phyloP scores from a whole-genome alignment of 2,888 invertebrate genomes.

The Fissipunctia ypsillon region DNA sequence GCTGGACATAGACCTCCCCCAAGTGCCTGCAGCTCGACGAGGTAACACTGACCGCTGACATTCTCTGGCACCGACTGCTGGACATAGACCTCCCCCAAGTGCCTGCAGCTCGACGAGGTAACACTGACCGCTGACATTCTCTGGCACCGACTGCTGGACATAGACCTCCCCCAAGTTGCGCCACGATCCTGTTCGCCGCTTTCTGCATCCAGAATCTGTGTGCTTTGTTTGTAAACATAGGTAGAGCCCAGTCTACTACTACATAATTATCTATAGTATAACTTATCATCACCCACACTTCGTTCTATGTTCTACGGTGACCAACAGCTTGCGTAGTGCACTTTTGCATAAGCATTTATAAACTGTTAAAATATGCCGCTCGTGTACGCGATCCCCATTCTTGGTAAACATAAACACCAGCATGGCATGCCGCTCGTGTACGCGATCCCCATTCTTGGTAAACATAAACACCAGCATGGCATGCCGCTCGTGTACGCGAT shows the following conservation, averaged over 20 bases:
- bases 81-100: too few relatives aligned
- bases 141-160: too few relatives aligned
- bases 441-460: too few relatives aligned
- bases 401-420: too few relatives aligned
- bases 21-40: constrained; percentile 95
- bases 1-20: too few relatives aligned
- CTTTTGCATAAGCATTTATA: neutral
- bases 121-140: too few relatives aligned
- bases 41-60: constrained; percentile 76
- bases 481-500: too few relatives aligned
- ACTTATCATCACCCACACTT: neutral
- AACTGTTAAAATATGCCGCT: neutral
- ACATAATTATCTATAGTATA: neutral
- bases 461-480: too few relatives aligned
- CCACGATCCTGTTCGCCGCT: neutral
- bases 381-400: too few relatives aligned
- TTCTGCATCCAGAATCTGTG: neutral
- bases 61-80: neutral
- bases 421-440: too few relatives aligned
- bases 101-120: too few relatives aligned
- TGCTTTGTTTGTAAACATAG: neutral
- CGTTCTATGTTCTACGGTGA: neutral
- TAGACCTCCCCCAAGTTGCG: neutral
- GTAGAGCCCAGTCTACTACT: neutral
- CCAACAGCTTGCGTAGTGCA: neutral